A percentile compares a stretch with the other conserved stretches of the same genome.
Conservation (phyloP, 2,113 vertebrate genomes). For the Lamprotornis superbus region DNA sequence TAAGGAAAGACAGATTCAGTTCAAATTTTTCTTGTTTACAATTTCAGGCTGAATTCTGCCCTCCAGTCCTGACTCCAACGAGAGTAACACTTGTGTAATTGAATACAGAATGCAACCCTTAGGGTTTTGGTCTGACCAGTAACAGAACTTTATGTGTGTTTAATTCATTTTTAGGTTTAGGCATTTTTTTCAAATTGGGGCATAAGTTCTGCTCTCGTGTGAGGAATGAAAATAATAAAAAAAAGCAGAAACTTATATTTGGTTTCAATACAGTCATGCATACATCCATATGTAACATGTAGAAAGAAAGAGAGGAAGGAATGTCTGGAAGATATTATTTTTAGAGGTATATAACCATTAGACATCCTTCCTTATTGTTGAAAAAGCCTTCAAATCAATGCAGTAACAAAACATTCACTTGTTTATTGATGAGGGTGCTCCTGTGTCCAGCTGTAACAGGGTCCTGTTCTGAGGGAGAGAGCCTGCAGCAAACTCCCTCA, state of each 20-base stretch:
- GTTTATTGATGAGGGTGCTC: constrained; percentile 39
- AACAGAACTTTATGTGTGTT: constrained; percentile 50
- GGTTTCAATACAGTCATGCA: not conserved
- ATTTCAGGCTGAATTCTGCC: constrained; percentile 62
- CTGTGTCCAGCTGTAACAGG: not conserved
- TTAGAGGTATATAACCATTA: constrained; percentile 23
- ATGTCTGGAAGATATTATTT: constrained; percentile 34
- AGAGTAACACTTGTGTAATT: constrained; percentile 58
- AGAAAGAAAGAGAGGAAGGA: not conserved
- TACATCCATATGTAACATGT: not conserved
- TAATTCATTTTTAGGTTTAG: constrained; percentile 55
- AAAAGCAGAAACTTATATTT: constrained; percentile 15
- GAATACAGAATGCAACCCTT: constrained; percentile 56
- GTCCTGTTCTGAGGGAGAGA: not conserved
- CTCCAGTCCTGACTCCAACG: constrained; percentile 46
- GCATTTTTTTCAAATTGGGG: constrained; percentile 37
- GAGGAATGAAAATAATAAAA: constrained; percentile 3
- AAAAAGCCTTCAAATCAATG: constrained; percentile 39
- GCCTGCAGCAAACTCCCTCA: not conserved
- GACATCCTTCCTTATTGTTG: constrained; percentile 6
- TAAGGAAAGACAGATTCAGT: constrained; percentile 17
- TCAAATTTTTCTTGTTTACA: constrained; percentile 60
- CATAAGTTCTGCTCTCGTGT: constrained; percentile 17
- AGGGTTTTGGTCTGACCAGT: constrained; percentile 42
- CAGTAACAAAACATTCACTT: constrained; percentile 26